A percentile compares a stretch with the other conserved stretches of the same genome.
Conservation (phyloP, 2,113 vertebrate genomes). For the Menura novaehollandiae region DNA sequence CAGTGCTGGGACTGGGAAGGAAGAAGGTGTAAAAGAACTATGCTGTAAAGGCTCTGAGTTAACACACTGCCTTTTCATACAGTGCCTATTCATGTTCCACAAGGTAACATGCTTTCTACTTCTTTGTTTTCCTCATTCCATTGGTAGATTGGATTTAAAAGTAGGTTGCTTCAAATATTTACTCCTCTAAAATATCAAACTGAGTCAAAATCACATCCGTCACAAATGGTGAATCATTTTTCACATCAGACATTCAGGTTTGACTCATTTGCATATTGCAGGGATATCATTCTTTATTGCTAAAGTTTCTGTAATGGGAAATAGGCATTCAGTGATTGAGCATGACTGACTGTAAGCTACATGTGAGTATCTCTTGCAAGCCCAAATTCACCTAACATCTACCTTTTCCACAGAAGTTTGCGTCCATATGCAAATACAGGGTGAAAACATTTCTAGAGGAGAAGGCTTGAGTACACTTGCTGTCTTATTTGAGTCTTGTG, state of each 20-base stretch:
- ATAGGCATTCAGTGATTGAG: background rate
- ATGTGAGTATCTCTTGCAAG: background rate
- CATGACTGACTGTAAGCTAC: background rate
- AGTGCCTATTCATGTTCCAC: background rate
- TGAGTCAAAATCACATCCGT: background rate
- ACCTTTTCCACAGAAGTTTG: background rate
- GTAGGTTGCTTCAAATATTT: constrained; percentile 16
- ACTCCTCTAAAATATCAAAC: background rate
- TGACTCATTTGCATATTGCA: background rate
- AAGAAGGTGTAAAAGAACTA: background rate
- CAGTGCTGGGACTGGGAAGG: background rate
- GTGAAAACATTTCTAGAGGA: background rate
- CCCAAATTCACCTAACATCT: background rate
- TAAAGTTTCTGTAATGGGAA: background rate
- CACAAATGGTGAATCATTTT: constrained; percentile 8
- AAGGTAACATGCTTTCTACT: background rate
- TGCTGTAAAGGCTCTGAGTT: background rate
- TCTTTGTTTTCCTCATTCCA: background rate
- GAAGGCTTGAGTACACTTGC: background rate
- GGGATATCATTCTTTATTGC: background rate
- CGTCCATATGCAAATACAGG: background rate
- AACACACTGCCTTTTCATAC: background rate
- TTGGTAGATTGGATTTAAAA: background rate
- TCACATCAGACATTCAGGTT: background rate
- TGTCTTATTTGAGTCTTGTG: background rate